Base-by-base conservation (phyloP, 2,797 vertebrate genomes). In the Lutjanus argentimaculatus region DNA sequence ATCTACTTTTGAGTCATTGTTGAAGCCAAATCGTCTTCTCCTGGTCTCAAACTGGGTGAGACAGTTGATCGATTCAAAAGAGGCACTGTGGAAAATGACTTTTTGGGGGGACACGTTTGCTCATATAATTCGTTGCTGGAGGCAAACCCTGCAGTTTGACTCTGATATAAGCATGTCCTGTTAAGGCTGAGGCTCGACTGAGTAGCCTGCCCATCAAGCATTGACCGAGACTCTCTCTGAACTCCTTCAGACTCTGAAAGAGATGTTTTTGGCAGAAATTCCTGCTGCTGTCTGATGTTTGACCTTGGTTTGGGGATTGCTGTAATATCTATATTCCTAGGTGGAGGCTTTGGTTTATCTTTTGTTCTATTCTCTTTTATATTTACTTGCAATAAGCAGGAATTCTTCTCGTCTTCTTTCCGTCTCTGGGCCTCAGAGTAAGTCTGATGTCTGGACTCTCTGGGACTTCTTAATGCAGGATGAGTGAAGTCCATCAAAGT, bases 401-500 rank as follows among this genome's bases (percentile, higher is more conserved):
- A 81, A 22, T 79, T 82, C 42, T 88, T 86, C 30, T 36, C 30
- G 30, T 36, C 30, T 36, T 36, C 30, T 36, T 36, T 36, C 6
- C 30, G 75, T 83, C 77, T 91, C 56, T 66, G 72, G 13, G 52
- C 63, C 17, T 83, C 87, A 42, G 77, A 42, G 30, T 79, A 55
- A 64, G 67, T 82, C 43, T 73, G 80, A 76, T 66, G 62, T 25
- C 12, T 74, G 72, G 58, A 46, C 52, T 89, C 86, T 73, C 48
- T 84, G 6, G 70, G 53, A 57, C 58, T 87, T 72, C 82, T 84
- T 21, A 69, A 17, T 2, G 76, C 63, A 2, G 79, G 67, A 56
- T 76, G 73, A 53, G 91, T 90, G 40, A 92, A 93, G 22, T 92
- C 81, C 74, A 89, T 19, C 19, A 88, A 82, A 52, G 79, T 67